A percentile compares a stretch with the other conserved stretches of the same genome.
Conservation (phyloP, 1,140 invertebrate genomes). For the Manduca sexta region DNA sequence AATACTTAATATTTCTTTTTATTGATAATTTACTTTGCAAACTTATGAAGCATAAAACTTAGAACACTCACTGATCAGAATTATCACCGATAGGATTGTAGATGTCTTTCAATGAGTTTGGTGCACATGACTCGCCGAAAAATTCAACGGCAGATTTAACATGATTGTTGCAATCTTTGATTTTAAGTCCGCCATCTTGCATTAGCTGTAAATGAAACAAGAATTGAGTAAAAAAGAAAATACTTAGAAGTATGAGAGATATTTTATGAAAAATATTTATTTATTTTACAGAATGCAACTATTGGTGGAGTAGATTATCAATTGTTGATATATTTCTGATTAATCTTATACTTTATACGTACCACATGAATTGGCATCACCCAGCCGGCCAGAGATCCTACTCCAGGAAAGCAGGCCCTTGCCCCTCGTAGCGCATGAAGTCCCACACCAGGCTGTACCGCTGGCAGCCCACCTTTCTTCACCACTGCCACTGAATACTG, state of each 20-base stretch:
- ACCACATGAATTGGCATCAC: slow-evolving; percentile 90
- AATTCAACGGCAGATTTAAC: slow-evolving; percentile 93
- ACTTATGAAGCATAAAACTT: not conserved
- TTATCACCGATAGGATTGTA: slow-evolving; percentile 95
- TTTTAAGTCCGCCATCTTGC: slow-evolving; percentile 84
- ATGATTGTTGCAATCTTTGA: slow-evolving; percentile 96
- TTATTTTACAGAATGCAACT: slow-evolving; percentile 26
- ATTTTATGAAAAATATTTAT: not conserved
- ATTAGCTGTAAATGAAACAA: slow-evolving; percentile 80
- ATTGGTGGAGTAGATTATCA: too few relatives aligned
- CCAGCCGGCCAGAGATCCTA: slow-evolving; percentile 95
- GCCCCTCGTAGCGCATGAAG: slow-evolving; percentile 82
- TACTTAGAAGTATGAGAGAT: too few relatives aligned
- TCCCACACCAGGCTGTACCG: slow-evolving; percentile 72
- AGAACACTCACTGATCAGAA: slow-evolving; percentile 74
- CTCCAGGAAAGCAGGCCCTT: slow-evolving; percentile 91
- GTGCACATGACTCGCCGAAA: slow-evolving; percentile 94
- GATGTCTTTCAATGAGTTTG: slow-evolving; percentile 92
- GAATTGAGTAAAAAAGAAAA: too few relatives aligned
- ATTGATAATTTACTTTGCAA: too few relatives aligned
- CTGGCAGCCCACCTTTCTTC: slow-evolving; percentile 77
- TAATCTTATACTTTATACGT: too few relatives aligned
- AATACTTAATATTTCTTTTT: too few relatives aligned
- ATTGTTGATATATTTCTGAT: too few relatives aligned
- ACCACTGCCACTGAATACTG: slow-evolving; percentile 92